Conservation (phyloP, 2,797 vertebrate genomes). For the Ateles fusciceps region DNA sequence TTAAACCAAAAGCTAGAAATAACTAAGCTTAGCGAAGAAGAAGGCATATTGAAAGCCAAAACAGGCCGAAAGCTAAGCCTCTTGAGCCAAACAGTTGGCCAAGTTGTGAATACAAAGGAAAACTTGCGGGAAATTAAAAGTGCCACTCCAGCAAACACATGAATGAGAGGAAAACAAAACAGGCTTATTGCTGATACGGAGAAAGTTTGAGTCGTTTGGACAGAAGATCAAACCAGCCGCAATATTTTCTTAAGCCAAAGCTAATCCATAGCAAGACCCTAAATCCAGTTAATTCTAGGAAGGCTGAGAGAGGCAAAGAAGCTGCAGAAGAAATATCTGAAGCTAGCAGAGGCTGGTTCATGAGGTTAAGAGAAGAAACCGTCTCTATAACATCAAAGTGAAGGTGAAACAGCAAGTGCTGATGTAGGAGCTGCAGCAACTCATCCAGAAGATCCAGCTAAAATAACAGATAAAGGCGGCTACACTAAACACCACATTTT, state of each 20-base stretch:
- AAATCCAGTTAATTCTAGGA: not conserved
- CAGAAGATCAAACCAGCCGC: not conserved
- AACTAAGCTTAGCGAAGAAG: not conserved
- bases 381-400: not conserved
- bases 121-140: not conserved
- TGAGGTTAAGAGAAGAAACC: not conserved
- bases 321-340: not conserved
- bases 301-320: not conserved
- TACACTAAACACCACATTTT: not conserved
- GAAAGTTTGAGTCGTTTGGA: not conserved
- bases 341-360: not conserved
- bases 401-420: not conserved
- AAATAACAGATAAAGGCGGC: not conserved
- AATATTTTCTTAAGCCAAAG: not conserved
- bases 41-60: not conserved
- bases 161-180: not conserved
- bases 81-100: not conserved
- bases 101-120: not conserved
- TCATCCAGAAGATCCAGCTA: not conserved
- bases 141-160: not conserved
- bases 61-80: not conserved
- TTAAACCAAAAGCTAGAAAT: not conserved
- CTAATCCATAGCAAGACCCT: not conserved
- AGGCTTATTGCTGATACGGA: not conserved
- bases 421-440: not conserved